Conservation (phyloP, 2,797 vertebrate genomes). For the Enteromius thamalakanensis region DNA sequence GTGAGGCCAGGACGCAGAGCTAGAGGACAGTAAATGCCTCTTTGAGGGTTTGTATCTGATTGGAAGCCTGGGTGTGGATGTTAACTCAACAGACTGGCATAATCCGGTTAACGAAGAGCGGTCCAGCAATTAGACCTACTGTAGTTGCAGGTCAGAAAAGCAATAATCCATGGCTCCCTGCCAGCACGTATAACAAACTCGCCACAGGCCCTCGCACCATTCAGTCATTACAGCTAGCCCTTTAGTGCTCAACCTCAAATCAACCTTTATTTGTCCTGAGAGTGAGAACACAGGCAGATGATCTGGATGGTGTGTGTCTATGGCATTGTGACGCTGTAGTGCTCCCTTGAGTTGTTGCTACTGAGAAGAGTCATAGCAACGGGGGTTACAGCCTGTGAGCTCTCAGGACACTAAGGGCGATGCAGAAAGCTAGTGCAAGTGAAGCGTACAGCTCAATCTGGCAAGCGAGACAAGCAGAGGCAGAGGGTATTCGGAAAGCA, state of each 20-base stretch:
- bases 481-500: slow-evolving; percentile 52
- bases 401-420: slow-evolving; percentile 17
- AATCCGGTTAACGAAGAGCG: slow-evolving; percentile 11
- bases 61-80: slow-evolving; percentile 1
- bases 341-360: not conserved
- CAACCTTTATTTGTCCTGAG: not conserved
- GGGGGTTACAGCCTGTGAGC: slow-evolving; percentile 12
- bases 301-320: slow-evolving; percentile 1
- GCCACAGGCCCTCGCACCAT: not conserved
- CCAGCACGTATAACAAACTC: not conserved
- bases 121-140: not conserved
- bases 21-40: not conserved
- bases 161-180: slow-evolving; percentile 25
- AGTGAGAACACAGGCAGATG: slow-evolving; percentile 10
- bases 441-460: slow-evolving; percentile 32
- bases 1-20: not conserved
- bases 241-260: slow-evolving; percentile 24
- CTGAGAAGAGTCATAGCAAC: slow-evolving; percentile 3
- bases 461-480: slow-evolving; percentile 28
- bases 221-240: not conserved
- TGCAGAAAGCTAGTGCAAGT: slow-evolving; percentile 31
- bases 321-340: not conserved
- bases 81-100: slow-evolving; percentile 4
- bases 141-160: slow-evolving; percentile 2
- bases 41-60: slow-evolving; percentile 3